Conservation (phyloP, 2,888 invertebrate genomes). For the Camptogramma bilineatum region DNA sequence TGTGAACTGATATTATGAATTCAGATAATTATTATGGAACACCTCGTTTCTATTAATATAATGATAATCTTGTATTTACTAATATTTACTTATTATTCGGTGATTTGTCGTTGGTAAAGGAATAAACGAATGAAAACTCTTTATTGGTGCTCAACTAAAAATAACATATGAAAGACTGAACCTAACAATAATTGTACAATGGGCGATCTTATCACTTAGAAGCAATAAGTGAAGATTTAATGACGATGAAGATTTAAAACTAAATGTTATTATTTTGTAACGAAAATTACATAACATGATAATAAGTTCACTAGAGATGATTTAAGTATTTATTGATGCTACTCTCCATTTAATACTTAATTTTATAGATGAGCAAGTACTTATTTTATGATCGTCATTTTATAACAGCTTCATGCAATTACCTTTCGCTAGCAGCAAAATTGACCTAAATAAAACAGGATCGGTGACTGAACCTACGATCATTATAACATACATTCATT, state of each 20-base stretch:
- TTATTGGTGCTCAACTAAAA: too few species aligned
- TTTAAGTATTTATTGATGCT: background rate
- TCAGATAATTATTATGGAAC: conserved; percentile 20
- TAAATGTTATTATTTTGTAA: background rate
- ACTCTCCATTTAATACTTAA: conserved; percentile 6
- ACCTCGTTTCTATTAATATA: background rate
- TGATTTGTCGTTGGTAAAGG: too few species aligned
- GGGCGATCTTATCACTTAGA: too few species aligned
- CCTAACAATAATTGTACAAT: too few species aligned
- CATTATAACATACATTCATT: background rate
- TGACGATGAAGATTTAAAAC: too few species aligned
- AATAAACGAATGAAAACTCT: too few species aligned
- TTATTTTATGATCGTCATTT: conserved; percentile 1
- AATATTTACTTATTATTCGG: too few species aligned
- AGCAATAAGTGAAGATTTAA: too few species aligned
- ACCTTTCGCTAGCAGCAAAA: conserved; percentile 17
- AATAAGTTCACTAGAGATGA: background rate
- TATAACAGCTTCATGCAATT: background rate
- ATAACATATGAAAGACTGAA: too few species aligned
- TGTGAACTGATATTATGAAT: conserved; percentile 59
- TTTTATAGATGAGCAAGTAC: conserved; percentile 21
- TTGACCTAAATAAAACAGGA: background rate
- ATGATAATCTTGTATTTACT: background rate
- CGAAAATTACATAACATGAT: background rate
- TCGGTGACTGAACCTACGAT: background rate